Conservation (phyloP, 2,113 vertebrate species). For the Opisthocomus hoazin region DNA sequence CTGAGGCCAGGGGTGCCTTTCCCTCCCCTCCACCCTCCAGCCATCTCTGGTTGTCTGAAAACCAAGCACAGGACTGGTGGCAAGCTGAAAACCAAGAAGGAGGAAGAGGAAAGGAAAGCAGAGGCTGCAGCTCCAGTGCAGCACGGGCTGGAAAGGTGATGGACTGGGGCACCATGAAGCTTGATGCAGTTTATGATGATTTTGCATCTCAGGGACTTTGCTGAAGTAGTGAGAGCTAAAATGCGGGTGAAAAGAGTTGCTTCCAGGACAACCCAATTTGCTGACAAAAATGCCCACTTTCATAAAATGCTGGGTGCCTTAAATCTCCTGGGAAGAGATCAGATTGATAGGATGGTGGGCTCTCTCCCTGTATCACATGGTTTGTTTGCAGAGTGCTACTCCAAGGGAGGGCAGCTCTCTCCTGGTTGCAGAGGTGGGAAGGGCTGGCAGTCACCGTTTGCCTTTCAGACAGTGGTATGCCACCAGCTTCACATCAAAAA, state of each 20-base stretch:
- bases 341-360: fast-evolving
- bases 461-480: background rate
- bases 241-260: background rate
- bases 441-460: background rate
- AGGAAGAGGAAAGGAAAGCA: background rate
- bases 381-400: background rate
- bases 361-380: fast-evolving
- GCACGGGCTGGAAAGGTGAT: background rate
- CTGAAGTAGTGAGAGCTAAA: background rate
- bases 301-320: background rate
- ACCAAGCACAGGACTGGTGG: background rate
- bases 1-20: background rate
- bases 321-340: background rate
- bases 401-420: background rate
- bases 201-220: background rate
- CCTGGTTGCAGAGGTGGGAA: background rate
- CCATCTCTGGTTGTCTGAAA: background rate
- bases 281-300: background rate
- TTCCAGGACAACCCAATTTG: background rate
- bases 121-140: background rate
- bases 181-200: background rate
- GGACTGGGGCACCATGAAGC: background rate
- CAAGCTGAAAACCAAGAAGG: background rate
- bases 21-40: background rate
- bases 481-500: background rate